Conservation (phyloP, 1,140 invertebrate species). For the Rhopalosiphum maidis region DNA sequence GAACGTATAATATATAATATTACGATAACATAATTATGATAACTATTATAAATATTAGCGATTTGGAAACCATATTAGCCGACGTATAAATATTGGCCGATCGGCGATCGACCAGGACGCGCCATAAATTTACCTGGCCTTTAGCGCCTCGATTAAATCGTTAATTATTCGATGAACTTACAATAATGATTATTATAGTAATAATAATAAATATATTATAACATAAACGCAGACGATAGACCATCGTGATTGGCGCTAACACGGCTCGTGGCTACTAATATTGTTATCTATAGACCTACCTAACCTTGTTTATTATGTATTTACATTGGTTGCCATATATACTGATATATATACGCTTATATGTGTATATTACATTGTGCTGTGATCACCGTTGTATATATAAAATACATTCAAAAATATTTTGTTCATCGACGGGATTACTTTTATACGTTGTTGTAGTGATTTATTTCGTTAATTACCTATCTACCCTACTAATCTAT, state of each 20-base stretch:
- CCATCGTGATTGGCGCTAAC: background rate
- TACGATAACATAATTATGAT: background rate
- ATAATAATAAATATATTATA: background rate
- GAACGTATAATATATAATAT: background rate
- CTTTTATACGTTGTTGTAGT: background rate
- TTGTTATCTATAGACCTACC: background rate
- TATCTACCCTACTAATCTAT: conserved; percentile 1
- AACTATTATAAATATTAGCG: background rate
- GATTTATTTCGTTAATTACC: background rate
- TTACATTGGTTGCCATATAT: background rate
- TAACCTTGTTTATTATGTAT: background rate
- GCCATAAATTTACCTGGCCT: background rate
- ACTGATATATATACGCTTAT: too few species aligned
- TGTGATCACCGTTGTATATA: background rate
- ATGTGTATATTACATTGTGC: background rate
- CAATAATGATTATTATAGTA: background rate
- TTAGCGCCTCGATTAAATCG: background rate
- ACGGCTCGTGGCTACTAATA: background rate
- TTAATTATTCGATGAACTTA: background rate
- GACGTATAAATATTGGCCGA: background rate
- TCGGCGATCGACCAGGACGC: background rate
- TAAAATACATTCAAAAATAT: background rate
- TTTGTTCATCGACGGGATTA: background rate
- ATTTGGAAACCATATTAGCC: background rate
- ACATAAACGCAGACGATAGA: background rate